Evolutionary conservation across 1,140 invertebrate genomes (phyloP), one percentile per base, ranked within the genome.

Genomic region (Camponotus vicinus): DNA sequence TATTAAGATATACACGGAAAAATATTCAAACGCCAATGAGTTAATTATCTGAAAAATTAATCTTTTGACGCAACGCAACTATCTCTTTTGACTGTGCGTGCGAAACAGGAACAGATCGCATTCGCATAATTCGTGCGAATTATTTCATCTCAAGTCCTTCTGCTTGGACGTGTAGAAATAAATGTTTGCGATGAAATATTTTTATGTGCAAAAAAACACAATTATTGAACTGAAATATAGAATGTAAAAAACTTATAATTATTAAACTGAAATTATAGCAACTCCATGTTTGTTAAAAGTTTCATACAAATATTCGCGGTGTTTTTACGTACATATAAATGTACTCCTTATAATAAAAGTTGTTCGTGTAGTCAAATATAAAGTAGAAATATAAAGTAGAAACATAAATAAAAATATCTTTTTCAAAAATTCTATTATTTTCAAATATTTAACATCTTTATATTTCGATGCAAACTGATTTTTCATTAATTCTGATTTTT

Each of bases 101-200:
- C 21, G 40, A 37, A 55, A 18, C 0, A 27, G 1, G 27, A 27
- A 37, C 37, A 15, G 76, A 32, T 42, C 34, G 11, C 21, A 18
- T 27, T 21, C 32, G 40, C 57, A 42, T 52, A 52, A n/a, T 55
- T 67, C 34, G n/a, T 37, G 37, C 77, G 45, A 80, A 34, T 70
- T 70, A 80, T 80, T 80, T 55, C 45, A 66, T 78, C 40, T 13
- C 42, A 27, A n/a, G 37, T 55, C 34, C 45, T 49, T 49, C 13
- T n/a, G 11, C 45, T 13, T n/a, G 27, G 45, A 13, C 37, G 9
- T 18, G n/a, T 15, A 27, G 66, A 37, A 59, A 73, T 61, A 73
- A 59, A 45, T 45, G 40, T 82, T 73, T 18, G 55, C 52, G 52
- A 59, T 73, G 61, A 73, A 82, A 82, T 70, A 21, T 66, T 70